A percentile compares a stretch with the other conserved stretches of the same genome.
Conservation (phyloP, 2,797 vertebrate genomes). For the Channallabes apus region DNA sequence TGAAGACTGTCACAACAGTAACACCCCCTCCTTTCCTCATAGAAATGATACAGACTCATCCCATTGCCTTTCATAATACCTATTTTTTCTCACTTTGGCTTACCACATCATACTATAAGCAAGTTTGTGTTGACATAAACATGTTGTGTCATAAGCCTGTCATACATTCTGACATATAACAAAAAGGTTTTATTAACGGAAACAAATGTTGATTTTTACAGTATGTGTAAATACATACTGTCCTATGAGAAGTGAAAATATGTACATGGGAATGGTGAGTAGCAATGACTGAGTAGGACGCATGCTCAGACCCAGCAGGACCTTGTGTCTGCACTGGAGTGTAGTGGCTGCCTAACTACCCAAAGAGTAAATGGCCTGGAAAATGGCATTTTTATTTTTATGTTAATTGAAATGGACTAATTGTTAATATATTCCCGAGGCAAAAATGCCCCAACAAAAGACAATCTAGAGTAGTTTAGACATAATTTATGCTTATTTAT, state of each 20-base stretch:
- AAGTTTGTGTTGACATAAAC: background rate
- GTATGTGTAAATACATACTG: background rate
- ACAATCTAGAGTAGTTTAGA: constrained; percentile 68
- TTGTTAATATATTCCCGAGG: constrained; percentile 89
- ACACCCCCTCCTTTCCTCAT: constrained; percentile 51
- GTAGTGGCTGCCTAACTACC: constrained; percentile 85
- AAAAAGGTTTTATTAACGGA: background rate
- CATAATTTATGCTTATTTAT: constrained; percentile 67
- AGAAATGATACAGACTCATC: constrained; percentile 57
- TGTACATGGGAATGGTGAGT: constrained; percentile 31
- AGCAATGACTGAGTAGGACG: constrained; percentile 37
- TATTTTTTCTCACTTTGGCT: background rate
- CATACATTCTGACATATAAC: background rate
- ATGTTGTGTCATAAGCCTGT: background rate
- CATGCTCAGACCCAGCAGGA: constrained; percentile 40
- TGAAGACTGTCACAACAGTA: constrained; percentile 84
- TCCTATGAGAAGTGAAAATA: background rate
- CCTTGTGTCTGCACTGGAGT: constrained; percentile 46
- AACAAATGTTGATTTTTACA: background rate
- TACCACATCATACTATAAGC: background rate
- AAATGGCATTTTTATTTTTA: constrained; percentile 98
- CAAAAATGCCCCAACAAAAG: constrained; percentile 67
- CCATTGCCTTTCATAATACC: constrained; percentile 64
- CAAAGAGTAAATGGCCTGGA: constrained; percentile 97
- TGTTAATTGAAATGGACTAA: constrained; percentile 97